Evolutionary conservation across 2,888 invertebrate species (phyloP).

Genomic region (Hirtodrosophila cameraria): DNA sequence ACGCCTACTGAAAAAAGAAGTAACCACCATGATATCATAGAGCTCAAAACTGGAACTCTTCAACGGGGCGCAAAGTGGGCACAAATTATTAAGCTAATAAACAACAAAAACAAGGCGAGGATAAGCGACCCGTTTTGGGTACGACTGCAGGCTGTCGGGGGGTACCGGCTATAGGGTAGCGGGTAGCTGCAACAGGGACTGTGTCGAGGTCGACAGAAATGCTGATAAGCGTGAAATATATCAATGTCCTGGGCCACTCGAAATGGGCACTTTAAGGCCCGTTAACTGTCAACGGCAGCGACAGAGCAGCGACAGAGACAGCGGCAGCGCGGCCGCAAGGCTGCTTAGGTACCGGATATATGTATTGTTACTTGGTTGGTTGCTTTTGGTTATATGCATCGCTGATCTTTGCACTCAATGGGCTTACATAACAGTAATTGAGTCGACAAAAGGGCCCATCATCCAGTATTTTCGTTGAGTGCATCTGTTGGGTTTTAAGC

Average conservation of each 20-base stretch:
- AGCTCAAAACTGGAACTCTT: conserved; percentile 13
- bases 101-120: conserved; percentile 59
- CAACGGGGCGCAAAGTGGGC: conserved; percentile 49
- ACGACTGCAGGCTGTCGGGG: too few relatives aligned
- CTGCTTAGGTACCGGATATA: conserved; percentile 35
- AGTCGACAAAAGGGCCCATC: conserved; percentile 34
- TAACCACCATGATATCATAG: conserved; percentile 49
- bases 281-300: conserved; percentile 73
- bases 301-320: conserved; percentile 75
- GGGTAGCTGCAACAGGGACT: background rate
- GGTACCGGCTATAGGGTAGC: conserved; percentile 17
- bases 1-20: conserved; percentile 52
- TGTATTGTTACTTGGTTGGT: conserved; percentile 13
- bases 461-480: conserved; percentile 34
- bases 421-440: conserved; percentile 72
- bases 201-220: conserved; percentile 31
- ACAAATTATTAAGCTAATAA: conserved; percentile 79
- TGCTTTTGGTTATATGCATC: conserved; percentile 70
- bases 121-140: conserved; percentile 32
- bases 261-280: conserved; percentile 61
- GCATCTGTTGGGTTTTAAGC: conserved; percentile 70
- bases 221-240: conserved; percentile 80
- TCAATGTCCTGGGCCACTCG: conserved; percentile 57
- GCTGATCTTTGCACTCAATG: conserved; percentile 61
- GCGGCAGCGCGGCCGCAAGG: conserved; percentile 29